Evolutionary conservation across 1,140 invertebrate species (phyloP), one percentile per base, ranked within the genome.

Genomic region (Pseudoatta argentina): DNA sequence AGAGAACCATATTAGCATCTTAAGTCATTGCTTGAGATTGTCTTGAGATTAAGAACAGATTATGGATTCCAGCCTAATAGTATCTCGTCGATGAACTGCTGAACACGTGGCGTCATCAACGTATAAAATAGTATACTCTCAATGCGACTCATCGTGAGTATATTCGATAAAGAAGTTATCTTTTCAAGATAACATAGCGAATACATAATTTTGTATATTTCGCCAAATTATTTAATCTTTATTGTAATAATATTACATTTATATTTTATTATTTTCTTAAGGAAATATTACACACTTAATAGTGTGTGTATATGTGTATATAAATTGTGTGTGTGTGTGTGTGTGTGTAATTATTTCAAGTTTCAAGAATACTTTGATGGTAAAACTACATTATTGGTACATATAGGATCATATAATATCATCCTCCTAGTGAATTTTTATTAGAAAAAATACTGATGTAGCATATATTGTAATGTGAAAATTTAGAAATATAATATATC

Each of bases 131-230:
- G 4, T 27, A 57, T 8, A 30, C 14, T 55, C n/a, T 61, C 57
- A 61, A 10, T 57, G 18, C 34, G 44, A 10, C 30, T 8, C 16
- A 24, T 24, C 24, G 10, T 27, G 18, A n/a, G 24, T 72, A 53
- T 53, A 53, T 53, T 53, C 16, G 16, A 73, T 53, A 55, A 73
- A 53, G 16, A 30, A 27, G 48, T 30, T n/a, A 72, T n/a, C 69
- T 53, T 53, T 10, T 27, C 16, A 72, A 72, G 48, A 51, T 51
- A 53, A 53, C 7, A 16, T 51, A 44, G 8, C 39, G 8, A 44
- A 44, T 51, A 16, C 7, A 51, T 51, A 3, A 51, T 51, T 51
- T 51, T 51, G 1, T 44, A 44, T 10, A 44, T 51, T 51, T 51
- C 8, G 16, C 16, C 39, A 7, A 51, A 51, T 51, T 51, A 51